Evolutionary conservation across 2,888 invertebrate genomes (phyloP).

Genomic region (Drosophila kokeensis): DNA sequence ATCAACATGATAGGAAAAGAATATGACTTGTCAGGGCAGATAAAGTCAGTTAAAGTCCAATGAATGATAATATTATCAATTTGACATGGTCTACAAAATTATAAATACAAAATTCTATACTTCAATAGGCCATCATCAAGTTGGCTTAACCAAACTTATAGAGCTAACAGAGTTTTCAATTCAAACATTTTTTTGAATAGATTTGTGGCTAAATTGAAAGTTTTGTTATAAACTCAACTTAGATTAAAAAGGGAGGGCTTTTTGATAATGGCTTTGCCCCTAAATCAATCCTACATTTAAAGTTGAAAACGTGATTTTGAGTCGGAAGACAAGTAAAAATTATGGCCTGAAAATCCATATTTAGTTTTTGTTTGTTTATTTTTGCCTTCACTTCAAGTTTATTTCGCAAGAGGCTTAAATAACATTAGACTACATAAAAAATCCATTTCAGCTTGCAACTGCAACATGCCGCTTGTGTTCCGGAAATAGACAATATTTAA

Average conservation of each 20-base stretch:
- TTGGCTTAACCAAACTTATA: background rate
- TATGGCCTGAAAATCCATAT: too few relatives aligned
- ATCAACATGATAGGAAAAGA: conserved; percentile 27
- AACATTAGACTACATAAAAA: conserved; percentile 22
- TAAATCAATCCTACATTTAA: too few relatives aligned
- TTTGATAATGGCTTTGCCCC: too few relatives aligned
- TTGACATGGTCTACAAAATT: background rate
- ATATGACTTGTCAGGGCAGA: background rate
- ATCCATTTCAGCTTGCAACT: conserved; percentile 23
- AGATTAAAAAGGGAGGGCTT: too few relatives aligned
- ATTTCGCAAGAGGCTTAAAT: background rate
- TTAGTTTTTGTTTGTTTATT: too few relatives aligned
- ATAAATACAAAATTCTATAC: accelerated
- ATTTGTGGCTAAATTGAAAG: background rate
- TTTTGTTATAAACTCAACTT: too few relatives aligned
- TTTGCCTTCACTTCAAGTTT: background rate
- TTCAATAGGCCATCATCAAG: background rate
- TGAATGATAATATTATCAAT: background rate
- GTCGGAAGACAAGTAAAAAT: too few relatives aligned
- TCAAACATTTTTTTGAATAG: too few relatives aligned
- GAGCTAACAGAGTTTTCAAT: background rate
- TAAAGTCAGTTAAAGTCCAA: conserved; percentile 1
- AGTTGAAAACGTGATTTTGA: too few relatives aligned
- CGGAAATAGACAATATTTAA: background rate
- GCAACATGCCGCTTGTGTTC: conserved; percentile 6